These are phyloP conservation scores for Rousettus leschenaultii DNA, from an alignment of 2,113 vertebrate species.

Conservation along the genomic window DNA sequence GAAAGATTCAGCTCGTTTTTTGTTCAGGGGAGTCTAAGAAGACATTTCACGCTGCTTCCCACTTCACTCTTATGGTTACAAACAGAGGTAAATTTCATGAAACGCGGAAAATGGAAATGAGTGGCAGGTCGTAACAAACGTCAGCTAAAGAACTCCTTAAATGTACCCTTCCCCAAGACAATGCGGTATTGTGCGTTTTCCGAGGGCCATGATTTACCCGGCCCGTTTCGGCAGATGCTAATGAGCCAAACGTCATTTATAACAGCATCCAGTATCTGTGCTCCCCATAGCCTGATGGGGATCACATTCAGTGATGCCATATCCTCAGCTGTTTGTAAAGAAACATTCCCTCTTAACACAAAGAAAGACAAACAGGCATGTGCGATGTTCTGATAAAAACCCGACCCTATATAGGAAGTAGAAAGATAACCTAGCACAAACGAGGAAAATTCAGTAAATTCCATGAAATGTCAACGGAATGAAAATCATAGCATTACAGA, in stretches of 20 bases:
- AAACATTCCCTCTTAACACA: not conserved
- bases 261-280: slow-evolving; percentile 35
- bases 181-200: slow-evolving; percentile 2
- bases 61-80: slow-evolving; percentile 5
- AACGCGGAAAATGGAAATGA: slow-evolving; percentile 38
- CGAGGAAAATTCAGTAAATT: slow-evolving; percentile 49
- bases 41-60: not conserved
- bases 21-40: not conserved
- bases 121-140: slow-evolving; percentile 12
- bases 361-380: not conserved
- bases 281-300: not conserved
- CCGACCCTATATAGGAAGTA: not conserved
- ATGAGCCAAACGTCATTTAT: slow-evolving; percentile 10
- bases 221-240: not conserved
- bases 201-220: not conserved
- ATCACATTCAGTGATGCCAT: not conserved
- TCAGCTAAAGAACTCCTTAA: not conserved
- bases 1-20: not conserved
- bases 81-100: slow-evolving; percentile 33
- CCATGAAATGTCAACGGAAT: not conserved
- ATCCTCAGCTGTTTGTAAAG: slow-evolving; percentile 15
- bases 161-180: not conserved
- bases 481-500: not conserved
- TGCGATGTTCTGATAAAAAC: not conserved
- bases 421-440: slow-evolving; percentile 10